A percentile compares a stretch with the other conserved stretches of the same genome.
Evolutionary conservation across 1,140 invertebrate genomes (phyloP).

Genomic region (Scaptomyza hsui): DNA sequence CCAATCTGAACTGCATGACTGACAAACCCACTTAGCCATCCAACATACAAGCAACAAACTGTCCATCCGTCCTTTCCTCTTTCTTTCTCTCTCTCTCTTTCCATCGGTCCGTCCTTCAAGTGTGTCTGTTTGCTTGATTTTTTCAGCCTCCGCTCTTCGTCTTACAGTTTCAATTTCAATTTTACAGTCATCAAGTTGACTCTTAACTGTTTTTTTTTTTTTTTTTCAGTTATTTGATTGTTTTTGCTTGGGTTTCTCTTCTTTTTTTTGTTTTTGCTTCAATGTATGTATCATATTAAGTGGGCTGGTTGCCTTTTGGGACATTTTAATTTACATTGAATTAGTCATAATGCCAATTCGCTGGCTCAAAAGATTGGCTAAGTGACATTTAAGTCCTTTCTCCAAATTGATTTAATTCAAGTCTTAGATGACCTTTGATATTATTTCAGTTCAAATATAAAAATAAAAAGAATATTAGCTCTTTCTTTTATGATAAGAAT

Average conservation of each 20-base stretch:
- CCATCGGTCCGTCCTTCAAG: background rate
- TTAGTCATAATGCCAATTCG: constrained; percentile 50
- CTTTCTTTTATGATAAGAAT: too few relatives aligned
- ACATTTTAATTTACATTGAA: constrained; percentile 78
- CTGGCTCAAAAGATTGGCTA: constrained; percentile 27
- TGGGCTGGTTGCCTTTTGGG: constrained; percentile 39
- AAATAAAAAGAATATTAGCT: too few relatives aligned
- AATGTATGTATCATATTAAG: constrained; percentile 33
- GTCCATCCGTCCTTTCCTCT: background rate
- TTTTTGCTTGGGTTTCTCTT: constrained; percentile 7
- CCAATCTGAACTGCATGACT: constrained; percentile 23
- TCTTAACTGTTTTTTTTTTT: constrained; percentile 55
- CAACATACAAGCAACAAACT: background rate
- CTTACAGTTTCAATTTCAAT: constrained; percentile 72
- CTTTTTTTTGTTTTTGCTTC: constrained; percentile 5
- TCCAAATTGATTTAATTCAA: background rate
- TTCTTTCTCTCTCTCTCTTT: too few relatives aligned
- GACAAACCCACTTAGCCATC: constrained; percentile 32
- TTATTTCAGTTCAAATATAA: background rate
- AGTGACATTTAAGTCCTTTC: constrained; percentile 24
- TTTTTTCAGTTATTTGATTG: constrained; percentile 34
- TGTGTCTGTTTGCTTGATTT: constrained; percentile 39
- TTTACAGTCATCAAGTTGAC: constrained; percentile 68
- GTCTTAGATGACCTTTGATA: too few relatives aligned
- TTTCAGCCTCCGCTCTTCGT: constrained; percentile 11